phyloP scores from a whole-genome alignment of 2,888 invertebrate species.

The Hecatera dysodea region DNA sequence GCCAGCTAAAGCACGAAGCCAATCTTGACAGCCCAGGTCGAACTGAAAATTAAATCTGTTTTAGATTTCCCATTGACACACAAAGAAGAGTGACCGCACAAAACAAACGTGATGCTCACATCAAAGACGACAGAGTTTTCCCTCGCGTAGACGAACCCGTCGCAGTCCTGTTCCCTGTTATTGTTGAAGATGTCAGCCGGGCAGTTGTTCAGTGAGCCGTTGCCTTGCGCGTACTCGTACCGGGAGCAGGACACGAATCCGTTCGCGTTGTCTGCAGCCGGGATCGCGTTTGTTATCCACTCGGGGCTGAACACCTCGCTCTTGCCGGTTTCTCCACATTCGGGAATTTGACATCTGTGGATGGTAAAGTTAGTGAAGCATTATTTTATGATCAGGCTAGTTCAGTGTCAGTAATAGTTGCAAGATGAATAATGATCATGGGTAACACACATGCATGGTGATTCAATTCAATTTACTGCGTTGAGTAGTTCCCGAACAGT shows the following conservation, averaged over 20 bases:
- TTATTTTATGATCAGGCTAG: not conserved
- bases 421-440: not conserved
- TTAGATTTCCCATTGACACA: not conserved
- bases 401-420: not conserved
- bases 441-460: too few relatives aligned
- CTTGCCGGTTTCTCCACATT: constrained; percentile 85
- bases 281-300: constrained; percentile 87
- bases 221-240: constrained; percentile 72
- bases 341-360: constrained; percentile 87
- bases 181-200: constrained; percentile 75
- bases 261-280: constrained; percentile 69
- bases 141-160: constrained; percentile 79
- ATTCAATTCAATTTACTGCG: too few relatives aligned
- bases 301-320: constrained; percentile 75
- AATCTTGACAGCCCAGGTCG: constrained; percentile 92
- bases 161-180: constrained; percentile 67
- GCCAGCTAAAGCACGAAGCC: constrained; percentile 93
- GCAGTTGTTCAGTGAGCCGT: constrained; percentile 74
- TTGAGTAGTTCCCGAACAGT: too few relatives aligned
- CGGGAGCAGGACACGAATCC: constrained; percentile 86
- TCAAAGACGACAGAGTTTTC: constrained; percentile 84
- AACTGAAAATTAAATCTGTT: constrained; percentile 87
- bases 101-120: constrained; percentile 72
- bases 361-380: not conserved
- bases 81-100: not conserved